Evolutionary conservation across 2,888 invertebrate species (phyloP).

Genomic region (Lasius fuliginosus): DNA sequence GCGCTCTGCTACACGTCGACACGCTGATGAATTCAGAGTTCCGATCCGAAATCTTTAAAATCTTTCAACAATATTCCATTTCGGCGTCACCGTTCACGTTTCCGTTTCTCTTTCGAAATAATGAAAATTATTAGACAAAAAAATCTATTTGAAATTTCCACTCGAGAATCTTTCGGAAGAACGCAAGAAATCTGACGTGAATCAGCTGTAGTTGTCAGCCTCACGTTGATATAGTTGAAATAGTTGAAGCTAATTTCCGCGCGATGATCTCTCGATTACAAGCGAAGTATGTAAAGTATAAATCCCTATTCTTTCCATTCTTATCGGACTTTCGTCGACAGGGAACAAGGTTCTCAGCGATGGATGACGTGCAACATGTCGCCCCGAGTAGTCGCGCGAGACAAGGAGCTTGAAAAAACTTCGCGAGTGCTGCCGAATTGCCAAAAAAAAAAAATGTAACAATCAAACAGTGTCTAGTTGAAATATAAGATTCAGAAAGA

Average conservation of each 20-base stretch:
- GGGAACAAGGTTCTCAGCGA: constrained; percentile 14
- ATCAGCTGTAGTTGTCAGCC: not conserved
- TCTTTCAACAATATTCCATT: not conserved
- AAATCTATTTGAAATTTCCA: not conserved
- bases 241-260: not conserved
- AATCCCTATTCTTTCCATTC: not conserved
- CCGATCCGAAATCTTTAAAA: not conserved
- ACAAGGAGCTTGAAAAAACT: constrained; percentile 79
- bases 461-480: constrained; percentile 81
- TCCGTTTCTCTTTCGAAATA: not conserved
- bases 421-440: constrained; percentile 82
- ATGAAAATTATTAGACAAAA: not conserved
- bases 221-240: not conserved
- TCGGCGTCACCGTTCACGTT: too few species aligned
- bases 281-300: not conserved
- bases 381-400: constrained; percentile 45
- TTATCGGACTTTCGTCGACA: not conserved
- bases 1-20: constrained; percentile 33
- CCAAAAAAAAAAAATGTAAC: constrained; percentile 78
- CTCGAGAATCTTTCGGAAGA: not conserved
- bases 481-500: constrained; percentile 64
- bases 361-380: constrained; percentile 12
- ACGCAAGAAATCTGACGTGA: not conserved
- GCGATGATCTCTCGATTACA: not conserved
- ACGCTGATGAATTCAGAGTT: constrained; percentile 58